Conservation (phyloP, 2,797 vertebrate genomes). For the Bryconaethiops microstoma region DNA sequence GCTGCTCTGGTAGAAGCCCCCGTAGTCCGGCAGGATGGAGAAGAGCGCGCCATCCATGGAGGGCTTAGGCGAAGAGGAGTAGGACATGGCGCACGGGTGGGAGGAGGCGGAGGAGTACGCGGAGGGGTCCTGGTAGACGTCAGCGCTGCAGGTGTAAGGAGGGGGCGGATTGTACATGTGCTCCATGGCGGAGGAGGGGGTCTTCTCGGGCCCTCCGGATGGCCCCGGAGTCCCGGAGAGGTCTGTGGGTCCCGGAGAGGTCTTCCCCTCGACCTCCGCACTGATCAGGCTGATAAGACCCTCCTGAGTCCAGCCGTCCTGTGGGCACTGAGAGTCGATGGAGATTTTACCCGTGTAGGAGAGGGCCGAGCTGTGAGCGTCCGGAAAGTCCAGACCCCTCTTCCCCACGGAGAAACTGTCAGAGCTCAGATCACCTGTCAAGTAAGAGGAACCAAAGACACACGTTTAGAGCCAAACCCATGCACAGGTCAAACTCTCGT, state of each 20-base stretch:
- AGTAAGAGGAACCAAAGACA: constrained; percentile 15
- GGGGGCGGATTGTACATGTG: constrained; percentile 87
- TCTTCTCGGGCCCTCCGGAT: constrained; percentile 81
- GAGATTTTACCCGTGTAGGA: constrained; percentile 89
- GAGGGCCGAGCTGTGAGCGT: constrained; percentile 70
- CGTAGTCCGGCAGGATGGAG: constrained; percentile 87
- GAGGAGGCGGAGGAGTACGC: constrained; percentile 81
- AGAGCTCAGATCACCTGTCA: constrained; percentile 40
- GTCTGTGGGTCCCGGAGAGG: constrained; percentile 60
- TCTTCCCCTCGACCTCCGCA: constrained; percentile 67
- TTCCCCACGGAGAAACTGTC: constrained; percentile 32
- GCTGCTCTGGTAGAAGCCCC: constrained; percentile 85
- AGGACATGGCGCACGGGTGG: constrained; percentile 78
- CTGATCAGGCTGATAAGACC: constrained; percentile 87
- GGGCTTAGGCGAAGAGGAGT: constrained; percentile 83
- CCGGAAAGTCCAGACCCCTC: constrained; percentile 21
- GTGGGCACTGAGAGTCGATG: constrained; percentile 82
- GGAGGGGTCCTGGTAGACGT: constrained; percentile 85
- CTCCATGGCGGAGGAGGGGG: constrained; percentile 71
- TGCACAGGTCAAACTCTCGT: too few species aligned
- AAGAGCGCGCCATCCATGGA: constrained; percentile 81
- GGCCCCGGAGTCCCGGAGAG: constrained; percentile 70
- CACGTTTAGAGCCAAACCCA: neutral
- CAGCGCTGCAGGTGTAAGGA: constrained; percentile 82
- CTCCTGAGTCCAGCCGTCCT: constrained; percentile 80